Percentiles rank a stretch among this genome's conserved stretches.
These are phyloP conservation scores for Chrysopilus asiliformis DNA, from an alignment of 2,888 invertebrate species.

Conservation along the genomic window DNA sequence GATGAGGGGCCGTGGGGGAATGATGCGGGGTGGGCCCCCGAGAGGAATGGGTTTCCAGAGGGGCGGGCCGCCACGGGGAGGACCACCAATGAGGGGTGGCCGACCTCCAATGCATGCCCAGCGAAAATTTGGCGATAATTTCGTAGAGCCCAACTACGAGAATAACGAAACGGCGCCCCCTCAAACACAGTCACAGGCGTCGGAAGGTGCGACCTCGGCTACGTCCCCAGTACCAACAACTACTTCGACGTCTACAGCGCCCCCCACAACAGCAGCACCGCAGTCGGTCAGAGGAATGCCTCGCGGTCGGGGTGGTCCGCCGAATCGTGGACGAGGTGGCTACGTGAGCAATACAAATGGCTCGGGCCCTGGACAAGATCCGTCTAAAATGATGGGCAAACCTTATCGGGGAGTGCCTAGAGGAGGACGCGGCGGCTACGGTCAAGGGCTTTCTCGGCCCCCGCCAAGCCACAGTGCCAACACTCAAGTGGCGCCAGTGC, in stretches of 20 bases:
- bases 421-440: conserved; percentile 27
- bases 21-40: conserved; percentile 16
- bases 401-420: conserved; percentile 29
- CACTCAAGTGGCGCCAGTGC: conserved; percentile 33
- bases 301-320: conserved; percentile 29
- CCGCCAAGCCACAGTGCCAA: conserved; percentile 32
- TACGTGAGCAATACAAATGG: conserved; percentile 30
- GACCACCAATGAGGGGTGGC: conserved; percentile 20
- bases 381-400: conserved; percentile 21
- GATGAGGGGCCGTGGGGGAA: conserved; percentile 22
- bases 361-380: conserved; percentile 17
- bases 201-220: conserved; percentile 32
- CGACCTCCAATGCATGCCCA: conserved; percentile 30
- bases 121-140: conserved; percentile 27
- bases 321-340: conserved; percentile 29
- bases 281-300: conserved; percentile 20
- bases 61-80: conserved; percentile 17
- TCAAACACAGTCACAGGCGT: conserved; percentile 29
- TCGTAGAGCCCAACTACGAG: conserved; percentile 1
- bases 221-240: conserved; percentile 28
- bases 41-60: conserved; percentile 24
- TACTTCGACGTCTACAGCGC: conserved; percentile 16
- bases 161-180: background rate
- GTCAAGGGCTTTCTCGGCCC: conserved; percentile 28
- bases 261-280: conserved; percentile 18